phyloP scores from a whole-genome alignment of 1,140 invertebrate species.

The Aphaenogaster ashmeadi region DNA sequence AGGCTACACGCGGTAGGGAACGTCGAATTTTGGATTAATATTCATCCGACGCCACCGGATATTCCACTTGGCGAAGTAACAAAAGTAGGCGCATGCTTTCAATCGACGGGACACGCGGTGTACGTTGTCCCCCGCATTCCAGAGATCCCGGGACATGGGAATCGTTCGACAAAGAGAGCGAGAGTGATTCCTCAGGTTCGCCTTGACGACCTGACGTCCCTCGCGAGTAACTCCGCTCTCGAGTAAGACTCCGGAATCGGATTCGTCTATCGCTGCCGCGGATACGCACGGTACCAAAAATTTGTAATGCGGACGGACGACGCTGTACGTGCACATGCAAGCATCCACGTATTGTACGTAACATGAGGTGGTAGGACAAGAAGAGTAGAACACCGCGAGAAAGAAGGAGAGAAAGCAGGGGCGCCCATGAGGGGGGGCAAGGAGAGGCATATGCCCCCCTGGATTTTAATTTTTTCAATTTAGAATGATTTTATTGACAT shows the following conservation, averaged over 20 bases:
- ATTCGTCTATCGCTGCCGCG: neutral
- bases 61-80: neutral
- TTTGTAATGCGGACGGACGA: constrained; percentile 11
- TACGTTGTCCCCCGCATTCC: neutral
- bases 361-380: neutral
- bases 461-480: too few relatives aligned
- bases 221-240: neutral
- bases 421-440: too few relatives aligned
- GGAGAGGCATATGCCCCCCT: too few relatives aligned
- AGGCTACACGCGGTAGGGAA: neutral
- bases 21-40: neutral
- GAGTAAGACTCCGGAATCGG: neutral
- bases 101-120: neutral
- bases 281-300: neutral
- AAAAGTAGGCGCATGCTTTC: neutral
- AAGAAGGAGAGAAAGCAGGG: too few relatives aligned
- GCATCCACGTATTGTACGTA: neutral
- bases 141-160: neutral
- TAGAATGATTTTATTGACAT: too few relatives aligned
- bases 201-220: neutral
- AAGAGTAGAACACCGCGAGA: too few relatives aligned
- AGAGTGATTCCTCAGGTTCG: neutral
- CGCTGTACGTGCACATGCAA: neutral
- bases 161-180: constrained; percentile 2
- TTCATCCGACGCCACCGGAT: constrained; percentile 1